Evolutionary conservation across 1,140 invertebrate species (phyloP).

Genomic region (Bradysia coprophila): DNA sequence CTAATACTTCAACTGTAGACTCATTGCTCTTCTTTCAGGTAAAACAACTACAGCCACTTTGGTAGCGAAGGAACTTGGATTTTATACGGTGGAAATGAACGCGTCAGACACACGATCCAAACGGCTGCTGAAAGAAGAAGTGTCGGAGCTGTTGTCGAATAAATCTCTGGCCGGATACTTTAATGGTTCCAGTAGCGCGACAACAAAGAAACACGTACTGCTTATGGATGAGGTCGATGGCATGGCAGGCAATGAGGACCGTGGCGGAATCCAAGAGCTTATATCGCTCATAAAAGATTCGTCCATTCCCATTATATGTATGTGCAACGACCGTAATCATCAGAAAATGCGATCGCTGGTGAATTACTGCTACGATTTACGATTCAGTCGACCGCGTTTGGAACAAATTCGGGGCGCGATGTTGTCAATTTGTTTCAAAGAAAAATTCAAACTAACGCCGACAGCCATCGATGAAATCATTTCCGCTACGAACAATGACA

Average conservation of each 20-base stretch:
- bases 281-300: conserved; percentile 82
- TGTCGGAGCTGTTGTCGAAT: conserved; percentile 55
- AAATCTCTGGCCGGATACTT: conserved; percentile 46
- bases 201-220: conserved; percentile 62
- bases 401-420: conserved; percentile 86
- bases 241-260: conserved; percentile 98
- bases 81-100: conserved; percentile 89
- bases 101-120: conserved; percentile 95
- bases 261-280: conserved; percentile 89
- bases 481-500: conserved; percentile 73
- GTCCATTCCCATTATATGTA: conserved; percentile 90
- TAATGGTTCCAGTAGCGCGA: conserved; percentile 28
- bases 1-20: neutral
- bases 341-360: conserved; percentile 84
- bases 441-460: conserved; percentile 63
- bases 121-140: conserved; percentile 63
- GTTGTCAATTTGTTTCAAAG: conserved; percentile 82
- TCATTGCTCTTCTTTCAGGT: conserved; percentile 21
- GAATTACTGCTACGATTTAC: conserved; percentile 90
- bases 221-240: conserved; percentile 99
- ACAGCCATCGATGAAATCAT: conserved; percentile 73
- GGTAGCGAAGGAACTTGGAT: conserved; percentile 69
- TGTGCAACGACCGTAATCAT: conserved; percentile 94
- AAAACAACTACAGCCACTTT: conserved; percentile 81
- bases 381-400: conserved; percentile 61